Percentiles rank a stretch among this genome's conserved stretches.
phyloP scores from a whole-genome alignment of 2,113 vertebrate genomes.

The Oceanodroma tethys region DNA sequence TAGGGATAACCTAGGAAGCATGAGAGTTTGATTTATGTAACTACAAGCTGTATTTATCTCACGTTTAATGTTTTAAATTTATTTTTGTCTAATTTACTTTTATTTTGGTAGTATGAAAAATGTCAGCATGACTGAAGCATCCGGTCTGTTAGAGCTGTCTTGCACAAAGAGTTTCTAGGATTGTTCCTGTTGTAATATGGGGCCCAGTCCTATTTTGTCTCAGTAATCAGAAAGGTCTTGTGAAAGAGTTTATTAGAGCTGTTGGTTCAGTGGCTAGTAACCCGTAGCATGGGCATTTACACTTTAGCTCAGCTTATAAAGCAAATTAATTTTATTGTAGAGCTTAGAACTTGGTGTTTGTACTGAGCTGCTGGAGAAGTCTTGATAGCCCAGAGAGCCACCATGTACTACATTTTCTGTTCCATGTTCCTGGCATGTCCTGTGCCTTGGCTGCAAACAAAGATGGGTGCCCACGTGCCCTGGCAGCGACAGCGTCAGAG shows the following conservation, averaged over 20 bases:
- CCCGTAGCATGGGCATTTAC: neutral
- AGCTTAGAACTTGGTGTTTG: neutral
- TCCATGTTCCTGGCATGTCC: fast-evolving
- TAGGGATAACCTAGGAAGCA: neutral
- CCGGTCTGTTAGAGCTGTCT: neutral
- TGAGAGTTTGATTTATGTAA: neutral
- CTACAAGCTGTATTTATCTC: neutral
- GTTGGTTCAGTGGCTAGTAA: neutral
- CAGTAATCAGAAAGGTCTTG: neutral
- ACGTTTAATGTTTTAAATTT: neutral
- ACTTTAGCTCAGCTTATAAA: neutral
- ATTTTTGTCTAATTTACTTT: neutral
- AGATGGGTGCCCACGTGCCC: neutral
- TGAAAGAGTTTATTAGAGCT: neutral
- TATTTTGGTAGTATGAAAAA: neutral
- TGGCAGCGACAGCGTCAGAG: neutral
- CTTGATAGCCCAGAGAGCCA: neutral
- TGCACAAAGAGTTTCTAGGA: neutral
- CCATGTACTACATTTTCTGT: fast-evolving
- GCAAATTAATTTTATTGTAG: neutral
- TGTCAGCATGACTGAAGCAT: neutral
- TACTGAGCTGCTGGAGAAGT: neutral
- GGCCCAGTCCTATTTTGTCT: neutral
- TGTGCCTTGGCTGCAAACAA: neutral
- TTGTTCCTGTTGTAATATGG: neutral